A percentile compares a stretch with the other conserved stretches of the same genome.
Conservation (phyloP, 2,113 vertebrate species). For the Siniperca knerii region DNA sequence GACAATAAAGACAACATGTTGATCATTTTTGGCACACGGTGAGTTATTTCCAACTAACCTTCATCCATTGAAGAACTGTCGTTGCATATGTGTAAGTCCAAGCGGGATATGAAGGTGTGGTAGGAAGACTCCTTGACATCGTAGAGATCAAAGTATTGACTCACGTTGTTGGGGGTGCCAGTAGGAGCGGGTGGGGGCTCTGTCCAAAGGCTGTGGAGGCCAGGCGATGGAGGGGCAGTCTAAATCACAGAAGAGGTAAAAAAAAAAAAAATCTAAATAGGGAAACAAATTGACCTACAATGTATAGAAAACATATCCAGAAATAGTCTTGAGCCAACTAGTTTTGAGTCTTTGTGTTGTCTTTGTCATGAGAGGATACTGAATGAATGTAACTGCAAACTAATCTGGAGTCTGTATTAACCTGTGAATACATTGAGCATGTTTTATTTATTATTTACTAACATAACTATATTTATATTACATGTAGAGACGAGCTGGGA, state of each 20-base stretch:
- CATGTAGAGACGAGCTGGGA: background rate
- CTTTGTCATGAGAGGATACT: background rate
- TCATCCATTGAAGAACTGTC: conserved; percentile 90
- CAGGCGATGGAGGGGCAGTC: conserved; percentile 90
- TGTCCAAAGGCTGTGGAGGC: conserved; percentile 88
- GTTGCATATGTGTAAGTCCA: conserved; percentile 97
- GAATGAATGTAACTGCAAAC: background rate
- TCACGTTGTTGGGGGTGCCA: conserved; percentile 86
- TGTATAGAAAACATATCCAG: background rate
- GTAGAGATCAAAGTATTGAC: conserved; percentile 94
- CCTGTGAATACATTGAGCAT: background rate
- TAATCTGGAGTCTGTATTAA: background rate
- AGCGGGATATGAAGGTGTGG: conserved; percentile 95
- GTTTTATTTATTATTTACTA: background rate
- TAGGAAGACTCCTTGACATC: conserved; percentile 98
- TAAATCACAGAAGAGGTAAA: conserved; percentile 64
- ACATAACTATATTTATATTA: background rate
- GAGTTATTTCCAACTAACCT: conserved; percentile 78
- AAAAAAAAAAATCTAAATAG: background rate
- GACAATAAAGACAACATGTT: background rate
- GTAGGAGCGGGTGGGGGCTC: conserved; percentile 84
- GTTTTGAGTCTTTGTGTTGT: background rate
- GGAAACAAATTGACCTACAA: background rate
- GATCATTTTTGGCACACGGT: background rate
- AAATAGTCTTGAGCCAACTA: background rate